Evolutionary conservation across 2,888 invertebrate species (phyloP).

Genomic region (Eucera pruinosa): DNA sequence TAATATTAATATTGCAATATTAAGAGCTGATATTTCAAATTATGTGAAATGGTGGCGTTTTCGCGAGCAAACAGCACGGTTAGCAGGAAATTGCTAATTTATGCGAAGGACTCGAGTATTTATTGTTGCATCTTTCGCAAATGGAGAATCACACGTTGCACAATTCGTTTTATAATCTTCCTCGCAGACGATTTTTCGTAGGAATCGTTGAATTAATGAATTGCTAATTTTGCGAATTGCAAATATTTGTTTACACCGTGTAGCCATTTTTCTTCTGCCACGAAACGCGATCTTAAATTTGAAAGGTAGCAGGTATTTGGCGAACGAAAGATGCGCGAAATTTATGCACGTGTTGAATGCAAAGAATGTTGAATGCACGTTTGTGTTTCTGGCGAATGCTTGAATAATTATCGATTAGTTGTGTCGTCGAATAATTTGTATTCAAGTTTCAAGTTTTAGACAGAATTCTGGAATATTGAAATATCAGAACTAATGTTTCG

Average conservation of each 20-base stretch:
- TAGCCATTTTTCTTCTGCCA: not conserved
- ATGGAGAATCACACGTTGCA: not conserved
- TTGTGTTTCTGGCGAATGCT: constrained; percentile 4
- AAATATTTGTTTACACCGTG: constrained; percentile 1
- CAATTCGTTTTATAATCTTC: not conserved
- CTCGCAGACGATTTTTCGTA: not conserved
- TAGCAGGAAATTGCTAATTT: constrained; percentile 11
- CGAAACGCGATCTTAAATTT: not conserved
- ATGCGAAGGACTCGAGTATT: not conserved
- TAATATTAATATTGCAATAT: not conserved
- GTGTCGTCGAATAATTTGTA: not conserved
- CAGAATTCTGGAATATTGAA: not conserved
- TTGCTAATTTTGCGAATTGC: not conserved
- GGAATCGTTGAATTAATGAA: not conserved
- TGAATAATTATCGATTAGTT: constrained; percentile 13
- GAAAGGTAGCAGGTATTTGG: not conserved
- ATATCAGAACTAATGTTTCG: too few relatives aligned
- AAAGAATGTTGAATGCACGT: not conserved
- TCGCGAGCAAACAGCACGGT: not conserved
- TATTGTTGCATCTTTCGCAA: not conserved
- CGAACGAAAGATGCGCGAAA: constrained; percentile 10
- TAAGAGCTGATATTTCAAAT: not conserved
- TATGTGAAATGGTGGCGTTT: not conserved
- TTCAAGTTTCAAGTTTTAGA: not conserved
- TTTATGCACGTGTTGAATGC: constrained; percentile 16